Evolutionary conservation across 2,113 vertebrate species (phyloP).

Genomic region (Euleptes europaea): DNA sequence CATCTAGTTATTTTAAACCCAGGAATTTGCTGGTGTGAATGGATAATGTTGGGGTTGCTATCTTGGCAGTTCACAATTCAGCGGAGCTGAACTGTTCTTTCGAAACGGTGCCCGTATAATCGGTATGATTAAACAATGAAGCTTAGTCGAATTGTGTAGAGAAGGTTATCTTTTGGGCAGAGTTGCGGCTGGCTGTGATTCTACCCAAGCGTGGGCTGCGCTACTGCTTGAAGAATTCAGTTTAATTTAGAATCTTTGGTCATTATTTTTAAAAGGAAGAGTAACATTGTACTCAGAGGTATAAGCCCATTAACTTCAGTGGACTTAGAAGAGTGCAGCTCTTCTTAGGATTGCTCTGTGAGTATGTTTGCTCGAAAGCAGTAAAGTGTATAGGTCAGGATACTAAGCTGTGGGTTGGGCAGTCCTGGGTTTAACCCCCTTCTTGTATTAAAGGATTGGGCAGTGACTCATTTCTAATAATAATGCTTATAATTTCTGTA

Average conservation of each 20-base stretch:
- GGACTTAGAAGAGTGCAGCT: too few relatives aligned
- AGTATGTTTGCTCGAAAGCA: too few relatives aligned
- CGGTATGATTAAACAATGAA: background rate
- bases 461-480: background rate
- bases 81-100: background rate
- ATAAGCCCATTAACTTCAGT: too few relatives aligned
- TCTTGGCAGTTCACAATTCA: background rate
- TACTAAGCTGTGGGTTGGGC: too few relatives aligned
- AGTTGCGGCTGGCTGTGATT: background rate
- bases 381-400: too few relatives aligned
- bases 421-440: too few relatives aligned
- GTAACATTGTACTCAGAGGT: background rate
- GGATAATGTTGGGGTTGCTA: background rate
- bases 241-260: background rate
- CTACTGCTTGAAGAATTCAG: background rate
- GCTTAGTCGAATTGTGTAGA: background rate
- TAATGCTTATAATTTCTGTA: too few relatives aligned
- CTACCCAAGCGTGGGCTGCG: background rate
- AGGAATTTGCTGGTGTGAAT: background rate
- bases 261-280: background rate
- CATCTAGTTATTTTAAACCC: slow-evolving; percentile 48
- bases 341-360: too few relatives aligned
- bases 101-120: background rate
- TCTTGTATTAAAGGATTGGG: background rate
- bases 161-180: background rate